These are phyloP conservation scores for Mesopsocus fuscifrons DNA, from an alignment of 2,888 invertebrate species.

Conservation along the genomic window DNA sequence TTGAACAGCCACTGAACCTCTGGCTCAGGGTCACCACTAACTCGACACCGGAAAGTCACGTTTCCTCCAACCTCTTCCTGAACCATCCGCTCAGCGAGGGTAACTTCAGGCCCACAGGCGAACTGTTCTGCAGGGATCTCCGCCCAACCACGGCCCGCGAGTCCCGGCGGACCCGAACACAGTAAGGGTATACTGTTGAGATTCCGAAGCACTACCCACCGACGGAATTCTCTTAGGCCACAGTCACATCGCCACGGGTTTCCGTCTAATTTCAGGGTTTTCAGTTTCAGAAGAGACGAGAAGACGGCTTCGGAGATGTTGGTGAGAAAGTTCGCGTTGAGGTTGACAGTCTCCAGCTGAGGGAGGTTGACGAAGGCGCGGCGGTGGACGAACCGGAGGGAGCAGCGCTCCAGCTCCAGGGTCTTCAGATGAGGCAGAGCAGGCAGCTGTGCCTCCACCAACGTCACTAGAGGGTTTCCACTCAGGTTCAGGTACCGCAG, in stretches of 20 bases:
- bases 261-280: slow-evolving; percentile 59
- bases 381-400: slow-evolving; percentile 50
- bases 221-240: slow-evolving; percentile 59
- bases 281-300: slow-evolving; percentile 53
- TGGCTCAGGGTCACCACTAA: slow-evolving; percentile 68
- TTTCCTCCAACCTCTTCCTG: slow-evolving; percentile 68
- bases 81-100: slow-evolving; percentile 26
- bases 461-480: slow-evolving; percentile 57
- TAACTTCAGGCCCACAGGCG: slow-evolving; percentile 61
- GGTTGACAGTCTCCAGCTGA: slow-evolving; percentile 52
- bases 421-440: slow-evolving; percentile 58
- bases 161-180: slow-evolving; percentile 49
- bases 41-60: slow-evolving; percentile 61
- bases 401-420: slow-evolving; percentile 63
- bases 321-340: slow-evolving; percentile 62
- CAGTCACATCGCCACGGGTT: slow-evolving; percentile 89
- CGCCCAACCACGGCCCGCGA: slow-evolving; percentile 57
- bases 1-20: slow-evolving; percentile 68
- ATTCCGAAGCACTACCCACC: slow-evolving; percentile 64
- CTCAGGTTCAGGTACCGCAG: slow-evolving; percentile 56
- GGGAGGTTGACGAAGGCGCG: slow-evolving; percentile 58
- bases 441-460: slow-evolving; percentile 65
- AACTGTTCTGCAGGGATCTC: slow-evolving; percentile 54
- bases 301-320: slow-evolving; percentile 45
- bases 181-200: slow-evolving; percentile 54